Base-by-base conservation (phyloP, 1,140 invertebrate species). In the Akabosia matsudoensis region DNA sequence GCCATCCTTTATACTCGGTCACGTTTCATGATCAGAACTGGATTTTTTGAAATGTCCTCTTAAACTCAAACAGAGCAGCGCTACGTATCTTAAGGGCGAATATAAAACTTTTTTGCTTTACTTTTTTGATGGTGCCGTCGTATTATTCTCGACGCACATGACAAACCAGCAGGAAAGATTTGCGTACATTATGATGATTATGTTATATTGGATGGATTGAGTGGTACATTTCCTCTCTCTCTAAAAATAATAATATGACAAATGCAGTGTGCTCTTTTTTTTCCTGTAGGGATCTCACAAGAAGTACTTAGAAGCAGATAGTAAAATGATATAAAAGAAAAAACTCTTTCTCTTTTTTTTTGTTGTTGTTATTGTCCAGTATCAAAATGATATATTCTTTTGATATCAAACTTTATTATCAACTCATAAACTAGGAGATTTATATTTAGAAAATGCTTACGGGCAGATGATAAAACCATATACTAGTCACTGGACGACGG, bases 381-480 rank as follows among this genome's bases (percentile, higher is more conserved):
- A 61, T 61, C 22, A 30, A 16, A 28, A 67, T 30, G 61, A 67
- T 67, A 67, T 67, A 30, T 67, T 2, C 30, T 61, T 61, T 67
- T 67, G 61, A 67, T 67, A 67, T 67, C 61, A 67, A 67, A 67
- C 3, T 67, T 67, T 67, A 67, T 67, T 67, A 67, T 67, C 61
- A 67, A 67, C 13, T 22, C 28, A 30, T 67, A 67, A 67, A 67
- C n/a, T n/a, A 67, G 31, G 24, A 67, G 30, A 67, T 56, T 56
- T 56, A 56, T 56, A 56, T 24, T 24, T 18, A n/a, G n/a, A n/a
- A n/a, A n/a, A n/a, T n/a, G 37, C 37, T 45, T 45, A 45, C 37
- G 37, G 37, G 37, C 37, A 45, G n/a, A 45, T 45, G 18, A 18
- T 45, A 61, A 61, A 24, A 61, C 45, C n/a, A n/a, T n/a, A 51